Percentiles rank a stretch among this genome's conserved stretches.
Conservation (phyloP, 2,113 vertebrate species). For the Capreolus pygargus region DNA sequence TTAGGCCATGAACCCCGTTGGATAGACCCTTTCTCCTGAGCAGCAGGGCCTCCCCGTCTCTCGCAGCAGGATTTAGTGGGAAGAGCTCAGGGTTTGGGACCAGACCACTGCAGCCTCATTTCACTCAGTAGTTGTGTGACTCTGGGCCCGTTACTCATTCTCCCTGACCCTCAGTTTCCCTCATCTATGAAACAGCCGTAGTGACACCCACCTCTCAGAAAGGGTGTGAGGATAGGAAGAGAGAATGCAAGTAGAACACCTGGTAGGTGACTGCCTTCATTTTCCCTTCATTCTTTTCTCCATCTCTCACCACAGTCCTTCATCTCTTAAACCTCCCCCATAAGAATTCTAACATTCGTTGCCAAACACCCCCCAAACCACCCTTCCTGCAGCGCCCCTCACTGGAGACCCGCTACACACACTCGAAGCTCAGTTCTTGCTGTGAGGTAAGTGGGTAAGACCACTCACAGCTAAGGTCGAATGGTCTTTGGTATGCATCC, state of each 20-base stretch:
- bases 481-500: neutral
- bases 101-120: neutral
- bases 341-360: neutral
- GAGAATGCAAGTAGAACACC: neutral
- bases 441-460: neutral
- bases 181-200: neutral
- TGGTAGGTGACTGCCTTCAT: neutral
- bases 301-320: neutral
- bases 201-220: neutral
- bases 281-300: neutral
- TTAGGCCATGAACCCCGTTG: neutral
- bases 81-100: neutral
- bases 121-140: neutral
- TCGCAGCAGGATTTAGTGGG: neutral
- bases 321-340: neutral
- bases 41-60: accelerated
- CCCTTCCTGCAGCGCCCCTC: neutral
- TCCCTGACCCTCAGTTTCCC: neutral
- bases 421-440: neutral
- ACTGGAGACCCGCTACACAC: accelerated
- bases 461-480: accelerated
- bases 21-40: neutral
- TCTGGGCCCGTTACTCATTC: neutral
- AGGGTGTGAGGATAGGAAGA: neutral
- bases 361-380: neutral